A percentile compares a stretch with the other conserved stretches of the same genome.
These are phyloP conservation scores for Ondatra zibethicus DNA, from an alignment of 2,113 vertebrate genomes.

Conservation along the genomic window DNA sequence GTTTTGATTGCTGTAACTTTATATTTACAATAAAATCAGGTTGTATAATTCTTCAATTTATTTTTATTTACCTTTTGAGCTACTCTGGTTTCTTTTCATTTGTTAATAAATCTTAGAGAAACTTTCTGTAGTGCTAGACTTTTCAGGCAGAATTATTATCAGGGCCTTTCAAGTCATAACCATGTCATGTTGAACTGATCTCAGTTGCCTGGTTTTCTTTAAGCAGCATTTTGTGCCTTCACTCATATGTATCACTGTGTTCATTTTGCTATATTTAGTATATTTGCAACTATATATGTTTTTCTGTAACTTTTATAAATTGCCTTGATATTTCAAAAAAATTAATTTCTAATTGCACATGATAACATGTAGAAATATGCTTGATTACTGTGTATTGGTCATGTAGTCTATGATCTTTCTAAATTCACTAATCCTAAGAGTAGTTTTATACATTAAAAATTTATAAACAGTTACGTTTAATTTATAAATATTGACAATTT, in stretches of 20 bases:
- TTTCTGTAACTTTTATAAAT: neutral
- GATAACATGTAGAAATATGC: neutral
- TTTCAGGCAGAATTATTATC: neutral
- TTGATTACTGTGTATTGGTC: neutral
- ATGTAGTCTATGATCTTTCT: neutral
- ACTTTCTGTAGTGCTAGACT: neutral
- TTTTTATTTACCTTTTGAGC: neutral
- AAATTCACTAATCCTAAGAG: neutral
- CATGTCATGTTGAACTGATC: neutral
- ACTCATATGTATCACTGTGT: neutral
- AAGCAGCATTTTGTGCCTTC: neutral
- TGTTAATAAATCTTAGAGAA: neutral
- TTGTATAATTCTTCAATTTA: neutral
- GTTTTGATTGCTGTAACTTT: neutral
- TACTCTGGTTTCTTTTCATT: neutral
- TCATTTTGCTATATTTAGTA: neutral
- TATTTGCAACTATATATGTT: neutral
- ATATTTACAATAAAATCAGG: neutral
- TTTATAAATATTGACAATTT: neutral
- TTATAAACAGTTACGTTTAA: neutral
- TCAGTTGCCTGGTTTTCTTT: neutral
- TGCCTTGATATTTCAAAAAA: neutral
- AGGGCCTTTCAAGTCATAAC: neutral
- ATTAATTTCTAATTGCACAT: neutral
- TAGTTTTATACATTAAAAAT: neutral